A percentile compares a stretch with the other conserved stretches of the same genome.
These are phyloP conservation scores for Patella depressa DNA, from an alignment of 2,888 invertebrate species.

Conservation along the genomic window DNA sequence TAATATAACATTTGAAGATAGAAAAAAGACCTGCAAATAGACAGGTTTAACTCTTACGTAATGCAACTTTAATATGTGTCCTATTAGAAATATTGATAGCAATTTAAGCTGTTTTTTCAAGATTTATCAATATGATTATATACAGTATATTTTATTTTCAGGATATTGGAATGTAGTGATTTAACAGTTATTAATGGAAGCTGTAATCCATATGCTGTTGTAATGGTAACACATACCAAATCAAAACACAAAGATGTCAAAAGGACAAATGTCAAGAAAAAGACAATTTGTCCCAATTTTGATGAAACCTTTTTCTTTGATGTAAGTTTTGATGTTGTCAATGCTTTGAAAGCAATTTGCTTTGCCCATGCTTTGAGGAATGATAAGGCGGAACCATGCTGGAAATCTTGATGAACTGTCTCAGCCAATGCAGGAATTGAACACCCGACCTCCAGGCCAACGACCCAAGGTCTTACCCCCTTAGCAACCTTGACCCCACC, in stretches of 20 bases:
- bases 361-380: too few relatives aligned
- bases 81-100: background rate
- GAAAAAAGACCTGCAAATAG: too few relatives aligned
- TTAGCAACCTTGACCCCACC: too few relatives aligned
- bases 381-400: too few relatives aligned
- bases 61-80: background rate
- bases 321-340: conserved; percentile 65
- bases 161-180: conserved; percentile 88
- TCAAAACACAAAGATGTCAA: conserved; percentile 75
- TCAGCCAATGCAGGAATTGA: too few relatives aligned
- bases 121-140: background rate
- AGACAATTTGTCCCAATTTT: conserved; percentile 90
- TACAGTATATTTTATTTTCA: conserved; percentile 34
- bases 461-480: too few relatives aligned
- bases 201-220: conserved; percentile 90
- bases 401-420: too few relatives aligned
- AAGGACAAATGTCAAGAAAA: conserved; percentile 89
- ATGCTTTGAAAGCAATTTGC: too few relatives aligned
- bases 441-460: too few relatives aligned
- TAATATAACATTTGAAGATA: too few relatives aligned
- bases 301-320: conserved; percentile 89
- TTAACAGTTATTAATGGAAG: conserved; percentile 90
- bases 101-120: background rate
- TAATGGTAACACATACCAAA: conserved; percentile 82
- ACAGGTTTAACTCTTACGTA: too few relatives aligned